Evolutionary conservation across 2,113 vertebrate genomes (phyloP).

Genomic region (Hymenochirus boettgeri): DNA sequence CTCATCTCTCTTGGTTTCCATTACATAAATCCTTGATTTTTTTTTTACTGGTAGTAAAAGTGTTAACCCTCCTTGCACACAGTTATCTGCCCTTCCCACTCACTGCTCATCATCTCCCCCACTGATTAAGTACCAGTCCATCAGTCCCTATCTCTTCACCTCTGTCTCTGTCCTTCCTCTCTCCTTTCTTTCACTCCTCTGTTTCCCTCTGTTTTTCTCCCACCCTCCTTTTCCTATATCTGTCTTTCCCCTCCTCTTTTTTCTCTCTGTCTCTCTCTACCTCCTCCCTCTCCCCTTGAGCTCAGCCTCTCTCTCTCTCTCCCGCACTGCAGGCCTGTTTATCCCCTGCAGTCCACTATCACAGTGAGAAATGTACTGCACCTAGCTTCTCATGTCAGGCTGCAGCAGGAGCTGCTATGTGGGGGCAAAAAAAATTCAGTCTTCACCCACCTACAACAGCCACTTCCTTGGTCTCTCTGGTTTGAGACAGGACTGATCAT

Average conservation of each 20-base stretch:
- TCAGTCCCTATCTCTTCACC: slow-evolving; percentile 23
- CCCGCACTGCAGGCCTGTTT: slow-evolving; percentile 29
- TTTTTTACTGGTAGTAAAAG: background rate
- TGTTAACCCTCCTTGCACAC: background rate
- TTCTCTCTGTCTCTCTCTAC: slow-evolving; percentile 20
- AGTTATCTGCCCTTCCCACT: background rate
- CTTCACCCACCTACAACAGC: slow-evolving; percentile 35
- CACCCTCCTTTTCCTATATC: background rate
- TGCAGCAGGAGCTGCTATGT: slow-evolving; percentile 25
- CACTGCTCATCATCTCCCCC: slow-evolving; percentile 24
- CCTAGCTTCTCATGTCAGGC: slow-evolving; percentile 41
- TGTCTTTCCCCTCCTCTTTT: slow-evolving; percentile 4
- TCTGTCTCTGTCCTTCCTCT: slow-evolving; percentile 10
- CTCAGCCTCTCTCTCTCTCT: slow-evolving; percentile 14
- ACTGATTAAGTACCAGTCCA: slow-evolving; percentile 24
- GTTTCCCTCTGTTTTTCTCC: slow-evolving; percentile 12
- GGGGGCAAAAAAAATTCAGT: slow-evolving; percentile 26
- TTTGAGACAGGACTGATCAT: background rate
- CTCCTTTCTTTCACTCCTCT: slow-evolving; percentile 8
- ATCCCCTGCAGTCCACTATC: slow-evolving; percentile 40
- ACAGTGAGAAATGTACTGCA: slow-evolving; percentile 33
- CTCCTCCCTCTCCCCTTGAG: slow-evolving; percentile 18
- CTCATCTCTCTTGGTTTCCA: background rate
- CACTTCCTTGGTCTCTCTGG: background rate
- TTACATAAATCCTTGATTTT: background rate